Base-by-base conservation (phyloP, 2,113 vertebrate species). In the Glaucidium brasilianum region DNA sequence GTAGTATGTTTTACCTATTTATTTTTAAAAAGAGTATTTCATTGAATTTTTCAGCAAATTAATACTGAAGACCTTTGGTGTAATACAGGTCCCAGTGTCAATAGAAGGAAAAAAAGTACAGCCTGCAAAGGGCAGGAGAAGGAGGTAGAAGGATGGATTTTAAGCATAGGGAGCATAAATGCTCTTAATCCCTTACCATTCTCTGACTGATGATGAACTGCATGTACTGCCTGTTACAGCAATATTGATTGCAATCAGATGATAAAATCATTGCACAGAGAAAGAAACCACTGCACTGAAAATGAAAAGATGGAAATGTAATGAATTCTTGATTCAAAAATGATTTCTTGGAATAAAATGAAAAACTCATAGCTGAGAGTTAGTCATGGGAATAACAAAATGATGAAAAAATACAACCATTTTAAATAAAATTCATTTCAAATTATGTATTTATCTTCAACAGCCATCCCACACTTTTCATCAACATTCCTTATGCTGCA, bases 231-330 rank as follows among this genome's bases (percentile, higher is more conserved):
- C 90, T 96, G 91, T 96, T 97, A 92, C 88, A 95, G 97, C 67
- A 92, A 56, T 97, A 97, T 97, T 96, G 96, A 98, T 97, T 97
- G 96, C 78, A 98, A 95, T 84, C 81, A 92, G 85, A 93, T 96
- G 64, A 92, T 97, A 96, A 97, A 97, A 97, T 89, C 91, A 58
- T 92, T 95, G 74, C 86, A 79, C 68, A 93, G 92, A 92, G 85
- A 92, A 88, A 88, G 85, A 96, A 97, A 89, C 67, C 85, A 78
- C 90, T 94, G 84, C 86, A 88, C 77, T 96, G 75, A 91, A 97
- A 96, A 96, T 82, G 55, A 94, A 94, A 97, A 94, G 71, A 86
- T 94, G 77, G 92, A 97, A 95, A 92, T 96, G 62, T 73, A 95
- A 93, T 94, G 75, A 92, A 95, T 91, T 95, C 92, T 97, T 92